Evolutionary conservation across 2,113 vertebrate genomes (phyloP), one percentile per base, ranked within the genome.

Genomic region (Zosterops borbonicus): DNA sequence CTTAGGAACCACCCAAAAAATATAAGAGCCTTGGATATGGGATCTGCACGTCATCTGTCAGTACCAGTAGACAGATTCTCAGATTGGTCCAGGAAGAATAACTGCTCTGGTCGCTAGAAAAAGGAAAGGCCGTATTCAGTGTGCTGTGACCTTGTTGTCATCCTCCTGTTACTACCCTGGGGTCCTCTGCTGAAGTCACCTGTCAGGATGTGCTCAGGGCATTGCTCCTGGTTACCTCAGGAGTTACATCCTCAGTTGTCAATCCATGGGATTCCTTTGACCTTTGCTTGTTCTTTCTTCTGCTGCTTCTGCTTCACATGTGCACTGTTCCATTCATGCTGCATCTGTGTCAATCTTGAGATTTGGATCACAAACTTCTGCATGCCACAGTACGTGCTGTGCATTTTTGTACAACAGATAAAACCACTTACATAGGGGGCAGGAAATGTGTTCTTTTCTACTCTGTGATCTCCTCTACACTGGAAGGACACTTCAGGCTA

Each of bases 351-450:
- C 44, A 35, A 29, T 29, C 52, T 50, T 46, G 27, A 15, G 46
- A 56, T 74, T 50, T 52, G 55, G 68, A 63, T 55, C 63, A 58
- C 46, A 77, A 83, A 68, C 23, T 28, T 69, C 71, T 62, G 14
- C 17, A 19, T 65, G 46, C 29, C 2, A 1, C 68, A 75, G 28
- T 11, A 31, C 1, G 0, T 27, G 18, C 58, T 83, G 14, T n/a
- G 60, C 63, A 42, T 62, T 53, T 42, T 73, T 49, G 37, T 42
- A 25, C 46, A 83, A 65, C 27, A 89, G 39, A 60, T n/a, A 68
- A 85, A 85, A 76, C 6, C 0, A 0, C 42, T 87, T 31, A 42
- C 5, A 8, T 1, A 47, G 56, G 23, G 23, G 17, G 24, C 52
- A 84, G 65, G 56, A 84, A 87, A 71, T 9, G 12, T 44, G 39